Base-by-base conservation (phyloP, 2,888 invertebrate species). In the Spisula subtruncata region DNA sequence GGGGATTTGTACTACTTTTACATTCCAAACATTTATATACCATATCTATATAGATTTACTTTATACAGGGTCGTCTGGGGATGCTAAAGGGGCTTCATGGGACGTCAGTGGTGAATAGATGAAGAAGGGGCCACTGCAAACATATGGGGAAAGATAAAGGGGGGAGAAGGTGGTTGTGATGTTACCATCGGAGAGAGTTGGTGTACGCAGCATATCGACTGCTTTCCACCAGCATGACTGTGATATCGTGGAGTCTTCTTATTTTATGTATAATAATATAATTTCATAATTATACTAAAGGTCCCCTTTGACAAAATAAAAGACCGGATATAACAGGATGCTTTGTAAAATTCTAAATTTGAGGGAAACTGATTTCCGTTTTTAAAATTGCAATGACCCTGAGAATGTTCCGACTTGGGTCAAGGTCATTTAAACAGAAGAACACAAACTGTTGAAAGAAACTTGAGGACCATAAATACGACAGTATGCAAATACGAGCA, bases 31-130 rank as follows among this genome's bases (percentile, higher is more conserved):
- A 79, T 75, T 29, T 18, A 35, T 16, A 46, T 14, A 79, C 85
- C 85, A 85, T 79, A 54, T 85, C 79, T 85, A 79, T 32, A 66
- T 66, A 25, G 10, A 66, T 66, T 6, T 2, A 66, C 10, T 12
- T 10, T 6, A 66, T 66, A 8, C 51, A 51, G 12, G 51, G 51
- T 1, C 5, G 16, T 51, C 12, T 66, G 10, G n/a, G 10, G 6
- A 25, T 41, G 4, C 41, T 2, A 41, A 41, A 41, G 8, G 41
- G 8, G 41, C 8, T 41, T 41, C 41, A 5, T 41, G 41, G 41
- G 41, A 5, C 8, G 41, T 41, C 41, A 41, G 41, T 5, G 41
- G n/a, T n/a, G 10, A 66, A 4, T 0, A 25, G 25, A 12, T n/a
- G 25, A 25, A 25, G 2, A 25, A 4, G 25, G 25, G 25, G 60